A percentile compares a stretch with the other conserved stretches of the same genome.
Evolutionary conservation across 35 echinoderm and acorn worm species (phyloP).

Genomic region (Ophioderma brevispina): DNA sequence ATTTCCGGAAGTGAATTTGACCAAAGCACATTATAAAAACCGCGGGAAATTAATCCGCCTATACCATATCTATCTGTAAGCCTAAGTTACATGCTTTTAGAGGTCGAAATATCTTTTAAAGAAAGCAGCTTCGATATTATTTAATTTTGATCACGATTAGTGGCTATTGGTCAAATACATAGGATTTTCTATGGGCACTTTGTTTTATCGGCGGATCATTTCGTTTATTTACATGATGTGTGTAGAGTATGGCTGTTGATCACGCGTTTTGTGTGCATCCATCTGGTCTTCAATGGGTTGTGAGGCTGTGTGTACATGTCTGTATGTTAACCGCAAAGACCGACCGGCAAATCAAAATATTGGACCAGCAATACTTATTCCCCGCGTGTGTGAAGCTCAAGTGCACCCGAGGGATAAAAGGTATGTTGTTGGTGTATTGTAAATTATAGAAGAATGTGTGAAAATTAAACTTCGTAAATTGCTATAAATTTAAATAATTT

Average conservation of each 20-base stretch:
- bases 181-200: not conserved
- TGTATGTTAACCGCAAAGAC: too few species aligned
- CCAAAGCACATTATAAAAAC: not conserved
- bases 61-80: too few species aligned
- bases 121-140: not conserved
- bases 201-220: not conserved
- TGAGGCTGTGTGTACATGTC: not conserved
- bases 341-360: too few species aligned
- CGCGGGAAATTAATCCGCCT: not conserved
- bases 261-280: not conserved
- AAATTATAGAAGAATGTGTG: too few species aligned
- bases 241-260: not conserved
- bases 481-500: too few species aligned
- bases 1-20: slow-evolving; percentile 10
- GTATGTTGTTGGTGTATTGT: too few species aligned
- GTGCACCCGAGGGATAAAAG: too few species aligned
- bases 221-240: not conserved
- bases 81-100: not conserved
- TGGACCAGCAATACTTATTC: too few species aligned
- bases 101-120: not conserved
- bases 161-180: not conserved
- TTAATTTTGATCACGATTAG: not conserved
- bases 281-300: not conserved
- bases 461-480: too few species aligned
- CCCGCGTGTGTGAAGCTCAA: too few species aligned